Base-by-base conservation (phyloP, 2,888 invertebrate genomes). In the Phengaris arion region DNA sequence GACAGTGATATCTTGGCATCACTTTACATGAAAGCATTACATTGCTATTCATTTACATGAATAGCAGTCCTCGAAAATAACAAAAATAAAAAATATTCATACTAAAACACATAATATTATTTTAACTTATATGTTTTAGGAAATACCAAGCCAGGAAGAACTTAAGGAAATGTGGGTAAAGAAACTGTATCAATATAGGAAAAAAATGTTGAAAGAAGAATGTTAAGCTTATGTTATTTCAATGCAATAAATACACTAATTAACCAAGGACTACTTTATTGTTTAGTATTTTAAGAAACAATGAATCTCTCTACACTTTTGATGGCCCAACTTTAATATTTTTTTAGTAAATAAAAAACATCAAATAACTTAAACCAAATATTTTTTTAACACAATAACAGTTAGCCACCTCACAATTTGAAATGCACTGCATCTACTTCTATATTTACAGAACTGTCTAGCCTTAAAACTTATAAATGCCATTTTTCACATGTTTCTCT, bases 151-250 rank as follows among this genome's bases (percentile, higher is more conserved):
- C 86, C 95, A 95, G 85, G 96, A 95, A 80, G 94, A 94, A 75
- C 93, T 96, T 77, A 94, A 95, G 83, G 96, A 97, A 79, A 96
- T 96, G 91, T 97, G 97, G 97, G 94, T 96, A 52, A 96, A 95
- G 82, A 96, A 96, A 83, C 88, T 96, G 2, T 95, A 94, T 82
- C 94, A 94, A 69, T 94, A 95, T 79, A 94, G 96, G 75, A 96
- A 96, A 80, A 96, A 95, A 86, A 95, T 95, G 84, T 86, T 95
- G 59, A 89, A 88, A 81, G 95, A 91, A 76, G 92, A 94, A 83
- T 82, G 88, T 78, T 88, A 85, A 83, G 45, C 12, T 0, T 12
- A n/a, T 13, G 8, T 55, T 13, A 55, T 55, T 13, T 46, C 45
- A 68, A n/a, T 68, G 46, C 45, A 68, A 59, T 59, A 22, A 59